phyloP scores from a whole-genome alignment of 2,797 vertebrate species.

The Falco berigora region DNA sequence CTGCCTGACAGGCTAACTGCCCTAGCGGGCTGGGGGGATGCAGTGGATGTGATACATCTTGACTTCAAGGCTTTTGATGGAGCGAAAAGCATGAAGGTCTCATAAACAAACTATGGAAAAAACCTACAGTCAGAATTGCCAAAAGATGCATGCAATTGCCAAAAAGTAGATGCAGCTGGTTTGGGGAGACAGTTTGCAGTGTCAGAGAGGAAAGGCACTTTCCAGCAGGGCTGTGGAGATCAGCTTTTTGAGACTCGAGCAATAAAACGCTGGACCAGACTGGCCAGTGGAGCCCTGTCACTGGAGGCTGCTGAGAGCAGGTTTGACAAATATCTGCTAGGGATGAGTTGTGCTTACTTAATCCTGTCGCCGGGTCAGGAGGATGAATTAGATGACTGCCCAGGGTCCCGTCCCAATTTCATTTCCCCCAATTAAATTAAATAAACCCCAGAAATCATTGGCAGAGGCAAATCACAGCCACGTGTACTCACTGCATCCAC shows the following conservation, averaged over 20 bases:
- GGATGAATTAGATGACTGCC: constrained; percentile 41
- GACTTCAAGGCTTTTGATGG: constrained; percentile 3
- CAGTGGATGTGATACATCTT: neutral
- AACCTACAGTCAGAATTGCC: neutral
- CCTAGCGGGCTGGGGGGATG: neutral
- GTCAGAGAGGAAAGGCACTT: neutral
- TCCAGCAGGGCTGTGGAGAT: neutral
- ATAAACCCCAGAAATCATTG: constrained; percentile 45
- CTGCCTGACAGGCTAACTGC: constrained; percentile 4
- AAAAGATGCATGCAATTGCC: neutral
- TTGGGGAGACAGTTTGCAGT: neutral
- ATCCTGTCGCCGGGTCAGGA: constrained; percentile 16
- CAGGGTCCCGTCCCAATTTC: neutral
- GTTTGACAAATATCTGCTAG: constrained; percentile 50
- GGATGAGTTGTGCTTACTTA: constrained; percentile 36
- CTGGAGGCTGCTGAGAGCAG: constrained; percentile 12
- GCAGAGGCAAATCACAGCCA: neutral
- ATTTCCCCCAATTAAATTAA: constrained; percentile 53
- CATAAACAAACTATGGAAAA: neutral
- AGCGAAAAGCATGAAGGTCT: neutral
- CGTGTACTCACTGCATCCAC: neutral
- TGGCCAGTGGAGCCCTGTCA: constrained; percentile 12
- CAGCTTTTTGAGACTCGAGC: neutral
- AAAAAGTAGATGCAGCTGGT: neutral
- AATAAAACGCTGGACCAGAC: neutral